Base-by-base conservation (phyloP, 2,888 invertebrate genomes). In the Eucera pruinosa region DNA sequence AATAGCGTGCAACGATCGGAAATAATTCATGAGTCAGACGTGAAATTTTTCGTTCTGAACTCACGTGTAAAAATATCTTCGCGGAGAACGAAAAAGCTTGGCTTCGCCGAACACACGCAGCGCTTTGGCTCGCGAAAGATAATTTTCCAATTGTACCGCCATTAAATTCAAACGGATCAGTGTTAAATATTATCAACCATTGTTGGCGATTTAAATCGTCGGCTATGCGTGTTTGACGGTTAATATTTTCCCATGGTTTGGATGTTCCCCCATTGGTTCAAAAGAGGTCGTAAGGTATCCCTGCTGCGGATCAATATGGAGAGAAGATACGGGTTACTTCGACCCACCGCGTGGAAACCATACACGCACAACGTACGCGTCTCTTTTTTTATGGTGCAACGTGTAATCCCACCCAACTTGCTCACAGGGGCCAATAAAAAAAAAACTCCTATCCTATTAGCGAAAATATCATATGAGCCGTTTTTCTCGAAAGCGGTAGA, bases 1-100 rank as follows among this genome's bases (percentile, higher is more conserved):
- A 58, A 27, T 27, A 13, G 91, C 18, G 62, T 47, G 11, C 15
- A 25, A 18, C 25, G 20, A 33, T 86, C 89, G 87, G 85, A 75
- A 73, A 75, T 75, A 75, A 54, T 60, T 54, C 73, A 60, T 75
- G 75, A 75, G 52, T 75, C 75, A 75, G 47, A 2, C 20, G 5
- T 20, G 39, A 45, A 60, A 65, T 65, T 64, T 64, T 72, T 72
- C 73, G 15, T 39, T 50, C 41, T 64, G 72, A 64, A 58, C 57
- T 72, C 62, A 72, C 5, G 62, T 52, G 11, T 45, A 64, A 75
- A 75, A 60, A 75, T 75, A 73, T 27, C 65, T 36, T 6, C 11
- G 1, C 33, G 33, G 20, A 20, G 27, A 50, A 36, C 20, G 33
- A 55, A 18, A 70, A 62, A 41, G 20, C 30, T 11, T n/a, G n/a